Conservation (phyloP, 1,140 invertebrate species). For the Calephelis nemesis region DNA sequence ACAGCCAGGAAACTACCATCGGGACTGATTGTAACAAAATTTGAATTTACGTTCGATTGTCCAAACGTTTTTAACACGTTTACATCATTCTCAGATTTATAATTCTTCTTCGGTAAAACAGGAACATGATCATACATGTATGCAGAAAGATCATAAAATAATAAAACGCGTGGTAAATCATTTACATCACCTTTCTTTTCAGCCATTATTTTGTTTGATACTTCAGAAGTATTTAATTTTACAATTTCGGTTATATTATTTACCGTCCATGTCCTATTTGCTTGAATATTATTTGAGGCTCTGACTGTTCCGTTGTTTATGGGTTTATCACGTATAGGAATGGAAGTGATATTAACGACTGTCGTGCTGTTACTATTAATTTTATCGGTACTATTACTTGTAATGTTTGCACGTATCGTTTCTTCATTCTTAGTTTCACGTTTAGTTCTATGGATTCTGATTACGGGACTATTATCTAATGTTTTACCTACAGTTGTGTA, state of each 20-base stretch:
- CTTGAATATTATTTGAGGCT: neutral
- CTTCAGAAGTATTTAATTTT: conserved; percentile 18
- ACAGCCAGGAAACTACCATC: conserved; percentile 58
- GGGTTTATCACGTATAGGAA: neutral
- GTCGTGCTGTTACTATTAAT: conserved; percentile 5
- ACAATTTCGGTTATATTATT: neutral
- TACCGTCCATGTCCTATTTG: neutral
- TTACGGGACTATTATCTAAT: conserved; percentile 1
- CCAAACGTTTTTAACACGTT: neutral
- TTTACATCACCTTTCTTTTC: neutral
- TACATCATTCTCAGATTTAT: conserved; percentile 11
- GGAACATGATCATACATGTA: conserved; percentile 40
- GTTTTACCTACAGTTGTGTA: conserved; percentile 29
- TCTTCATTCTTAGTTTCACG: conserved; percentile 25
- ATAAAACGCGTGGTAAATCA: conserved; percentile 37
- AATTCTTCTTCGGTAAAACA: conserved; percentile 19
- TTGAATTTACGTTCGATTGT: conserved; percentile 27
- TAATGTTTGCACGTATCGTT: conserved; percentile 10
- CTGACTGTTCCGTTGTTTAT: neutral
- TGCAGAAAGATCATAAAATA: conserved; percentile 52
- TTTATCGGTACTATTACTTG: conserved; percentile 23
- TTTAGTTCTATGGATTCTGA: conserved; percentile 47
- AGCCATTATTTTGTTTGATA: conserved; percentile 19
- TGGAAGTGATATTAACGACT: conserved; percentile 16
- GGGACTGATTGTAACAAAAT: conserved; percentile 44